Percentiles rank a stretch among this genome's conserved stretches.
These are phyloP conservation scores for Rhea pennata DNA, from an alignment of 2,113 vertebrate species.

Conservation along the genomic window DNA sequence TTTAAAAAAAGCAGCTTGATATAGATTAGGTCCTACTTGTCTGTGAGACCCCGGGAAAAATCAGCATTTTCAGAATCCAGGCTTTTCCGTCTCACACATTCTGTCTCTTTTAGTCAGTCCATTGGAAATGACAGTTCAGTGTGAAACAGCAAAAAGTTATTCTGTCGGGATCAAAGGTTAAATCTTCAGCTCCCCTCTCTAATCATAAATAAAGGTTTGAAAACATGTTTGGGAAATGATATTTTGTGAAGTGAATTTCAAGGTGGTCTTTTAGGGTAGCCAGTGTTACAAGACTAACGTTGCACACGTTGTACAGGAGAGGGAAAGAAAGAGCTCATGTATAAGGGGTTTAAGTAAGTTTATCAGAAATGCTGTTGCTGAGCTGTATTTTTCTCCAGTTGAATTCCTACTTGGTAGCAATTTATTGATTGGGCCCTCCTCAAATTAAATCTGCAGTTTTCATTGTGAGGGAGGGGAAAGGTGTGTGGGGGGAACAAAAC, in stretches of 20 bases:
- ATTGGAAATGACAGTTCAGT: background rate
- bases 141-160: background rate
- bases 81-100: background rate
- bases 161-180: conserved; percentile 47
- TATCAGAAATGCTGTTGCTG: background rate
- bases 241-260: conserved; percentile 39
- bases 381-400: conserved; percentile 34
- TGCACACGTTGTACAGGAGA: background rate
- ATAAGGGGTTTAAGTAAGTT: background rate
- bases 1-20: background rate
- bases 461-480: background rate
- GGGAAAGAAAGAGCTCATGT: background rate
- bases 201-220: conserved; percentile 43
- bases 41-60: background rate
- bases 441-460: conserved; percentile 36
- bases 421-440: conserved; percentile 3
- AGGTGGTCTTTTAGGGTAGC: conserved; percentile 21
- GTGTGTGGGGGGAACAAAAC: background rate
- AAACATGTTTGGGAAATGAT: conserved; percentile 21
- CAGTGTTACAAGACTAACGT: background rate
- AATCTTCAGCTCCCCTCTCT: conserved; percentile 24
- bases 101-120: background rate
- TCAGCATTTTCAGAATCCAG: background rate
- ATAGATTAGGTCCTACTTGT: background rate
- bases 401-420: conserved; percentile 27